Evolutionary conservation across 2,113 vertebrate genomes (phyloP).

Genomic region (Bothrops jararaca): DNA sequence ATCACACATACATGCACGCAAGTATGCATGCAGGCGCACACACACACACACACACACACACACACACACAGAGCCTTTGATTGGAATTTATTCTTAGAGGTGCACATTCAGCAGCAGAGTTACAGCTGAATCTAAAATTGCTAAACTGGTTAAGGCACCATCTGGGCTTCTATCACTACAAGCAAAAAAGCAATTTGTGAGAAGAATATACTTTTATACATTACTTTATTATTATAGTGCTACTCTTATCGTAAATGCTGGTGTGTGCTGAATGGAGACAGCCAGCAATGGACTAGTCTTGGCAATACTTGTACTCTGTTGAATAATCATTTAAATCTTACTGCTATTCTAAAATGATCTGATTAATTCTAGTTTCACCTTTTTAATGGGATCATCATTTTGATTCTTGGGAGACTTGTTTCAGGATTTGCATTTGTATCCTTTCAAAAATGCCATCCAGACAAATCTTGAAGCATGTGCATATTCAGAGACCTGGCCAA

Average conservation of each 20-base stretch:
- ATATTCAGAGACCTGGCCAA: neutral
- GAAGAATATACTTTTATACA: neutral
- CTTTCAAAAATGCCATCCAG: neutral
- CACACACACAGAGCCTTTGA: too few species aligned
- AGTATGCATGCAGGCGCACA: rapidly evolving
- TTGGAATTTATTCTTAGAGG: neutral
- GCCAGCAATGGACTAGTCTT: neutral
- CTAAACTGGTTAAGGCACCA: neutral
- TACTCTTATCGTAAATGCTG: neutral
- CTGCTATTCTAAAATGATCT: neutral
- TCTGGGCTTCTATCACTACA: neutral
- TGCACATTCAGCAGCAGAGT: neutral
- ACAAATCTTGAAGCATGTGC: neutral
- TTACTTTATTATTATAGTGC: neutral
- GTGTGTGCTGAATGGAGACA: neutral
- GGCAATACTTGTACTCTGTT: neutral
- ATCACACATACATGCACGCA: neutral
- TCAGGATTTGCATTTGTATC: neutral
- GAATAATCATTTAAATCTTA: neutral
- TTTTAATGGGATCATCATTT: neutral
- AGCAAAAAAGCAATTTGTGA: neutral
- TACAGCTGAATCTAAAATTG: neutral
- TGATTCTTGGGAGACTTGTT: neutral
- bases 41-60: neutral
- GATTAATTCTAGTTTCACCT: neutral